Evolutionary conservation across 2,888 invertebrate species (phyloP).

Genomic region (Pandemis heparana): DNA sequence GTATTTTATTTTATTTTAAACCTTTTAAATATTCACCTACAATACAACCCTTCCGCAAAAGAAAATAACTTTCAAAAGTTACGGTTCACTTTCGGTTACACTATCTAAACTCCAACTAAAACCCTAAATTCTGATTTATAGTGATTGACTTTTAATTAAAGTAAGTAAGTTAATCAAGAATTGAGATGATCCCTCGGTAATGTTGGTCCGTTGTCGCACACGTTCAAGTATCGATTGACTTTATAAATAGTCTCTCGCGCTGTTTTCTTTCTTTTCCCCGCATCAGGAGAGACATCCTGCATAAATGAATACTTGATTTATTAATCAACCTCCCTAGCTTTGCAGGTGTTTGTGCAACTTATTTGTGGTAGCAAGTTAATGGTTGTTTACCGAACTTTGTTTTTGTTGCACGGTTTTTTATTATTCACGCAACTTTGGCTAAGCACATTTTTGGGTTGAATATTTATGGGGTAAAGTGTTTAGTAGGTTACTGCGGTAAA

Average conservation of each 20-base stretch:
- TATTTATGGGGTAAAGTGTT: slow-evolving; percentile 6
- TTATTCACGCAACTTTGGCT: slow-evolving; percentile 13
- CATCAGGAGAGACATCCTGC: slow-evolving; percentile 62
- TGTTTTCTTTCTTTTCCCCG: slow-evolving; percentile 50
- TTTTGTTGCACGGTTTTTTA: slow-evolving; percentile 9
- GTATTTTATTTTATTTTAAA: too few relatives aligned
- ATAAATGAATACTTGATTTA: slow-evolving; percentile 81
- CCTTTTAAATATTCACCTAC: too few relatives aligned
- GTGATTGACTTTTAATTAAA: neutral
- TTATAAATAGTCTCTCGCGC: slow-evolving; percentile 43
- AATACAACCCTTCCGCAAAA: too few relatives aligned
- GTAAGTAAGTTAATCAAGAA: slow-evolving; percentile 8
- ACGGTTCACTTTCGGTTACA: neutral
- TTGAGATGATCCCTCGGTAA: slow-evolving; percentile 11
- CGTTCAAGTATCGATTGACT: slow-evolving; percentile 45
- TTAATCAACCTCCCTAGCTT: slow-evolving; percentile 66
- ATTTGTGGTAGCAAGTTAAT: slow-evolving; percentile 35
- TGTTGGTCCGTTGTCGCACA: slow-evolving; percentile 40
- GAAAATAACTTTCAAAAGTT: neutral
- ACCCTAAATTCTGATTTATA: neutral
- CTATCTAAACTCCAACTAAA: too few relatives aligned
- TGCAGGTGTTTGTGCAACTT: slow-evolving; percentile 40
- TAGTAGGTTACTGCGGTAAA: neutral
- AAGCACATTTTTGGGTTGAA: neutral
- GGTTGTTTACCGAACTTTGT: slow-evolving; percentile 35